These are phyloP conservation scores for Epizoanthus illoricatus DNA, from an alignment of 92 coral and sea anemone species.

Conservation along the genomic window DNA sequence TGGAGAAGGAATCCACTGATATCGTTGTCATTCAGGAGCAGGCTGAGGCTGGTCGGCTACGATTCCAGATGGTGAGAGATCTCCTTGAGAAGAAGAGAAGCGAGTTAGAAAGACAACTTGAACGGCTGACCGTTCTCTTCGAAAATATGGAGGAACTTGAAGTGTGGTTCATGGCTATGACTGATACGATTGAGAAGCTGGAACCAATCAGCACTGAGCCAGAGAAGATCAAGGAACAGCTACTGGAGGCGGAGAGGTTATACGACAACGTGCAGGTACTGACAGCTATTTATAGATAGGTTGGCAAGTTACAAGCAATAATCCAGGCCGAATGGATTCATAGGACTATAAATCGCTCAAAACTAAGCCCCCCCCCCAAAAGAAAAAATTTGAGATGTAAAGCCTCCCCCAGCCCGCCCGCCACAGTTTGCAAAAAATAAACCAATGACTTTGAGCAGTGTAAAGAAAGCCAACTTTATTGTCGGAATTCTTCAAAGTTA, in stretches of 20 bases:
- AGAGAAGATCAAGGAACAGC: constrained; percentile 79
- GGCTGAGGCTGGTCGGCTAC: constrained; percentile 56
- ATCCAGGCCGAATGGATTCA: no score
- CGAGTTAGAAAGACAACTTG: constrained; percentile 75
- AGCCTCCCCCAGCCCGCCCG: no score
- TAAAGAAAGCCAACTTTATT: no score
- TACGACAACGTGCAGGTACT: constrained; percentile 59
- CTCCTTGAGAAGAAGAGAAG: constrained; percentile 68
- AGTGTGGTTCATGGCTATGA: constrained; percentile 78
- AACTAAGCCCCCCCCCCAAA: no score
- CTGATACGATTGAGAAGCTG: constrained; percentile 53
- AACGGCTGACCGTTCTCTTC: constrained; percentile 70
- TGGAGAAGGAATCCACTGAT: constrained; percentile 76
- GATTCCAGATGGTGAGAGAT: constrained; percentile 75
- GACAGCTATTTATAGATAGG: neutral
- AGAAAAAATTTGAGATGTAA: no score
- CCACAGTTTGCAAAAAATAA: no score
- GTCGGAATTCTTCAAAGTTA: no score
- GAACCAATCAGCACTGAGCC: constrained; percentile 96
- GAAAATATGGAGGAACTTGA: constrained; percentile 72
- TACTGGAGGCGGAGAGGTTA: constrained; percentile 75
- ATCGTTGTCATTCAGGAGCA: constrained; percentile 70
- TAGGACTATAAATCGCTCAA: no score
- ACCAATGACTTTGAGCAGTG: no score
- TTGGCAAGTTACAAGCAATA: no score